phyloP scores from a whole-genome alignment of 1,140 invertebrate genomes.

The Pygmarrhopalites habei region DNA sequence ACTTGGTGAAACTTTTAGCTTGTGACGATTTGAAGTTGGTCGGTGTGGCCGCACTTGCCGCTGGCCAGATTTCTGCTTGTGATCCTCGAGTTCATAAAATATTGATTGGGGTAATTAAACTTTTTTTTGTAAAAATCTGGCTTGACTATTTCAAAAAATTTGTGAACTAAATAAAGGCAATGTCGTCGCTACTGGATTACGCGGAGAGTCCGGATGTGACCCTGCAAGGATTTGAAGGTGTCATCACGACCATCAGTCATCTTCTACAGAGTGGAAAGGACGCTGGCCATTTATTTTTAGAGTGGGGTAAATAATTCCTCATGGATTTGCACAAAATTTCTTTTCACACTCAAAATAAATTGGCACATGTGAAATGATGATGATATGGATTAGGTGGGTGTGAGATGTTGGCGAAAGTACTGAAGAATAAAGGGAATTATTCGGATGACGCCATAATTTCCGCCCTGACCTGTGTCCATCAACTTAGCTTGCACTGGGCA shows the following conservation, averaged over 20 bases:
- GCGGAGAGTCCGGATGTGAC: neutral
- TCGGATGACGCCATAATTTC: slow-evolving; percentile 23
- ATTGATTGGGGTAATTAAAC: slow-evolving; percentile 14
- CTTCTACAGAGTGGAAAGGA: slow-evolving; percentile 7
- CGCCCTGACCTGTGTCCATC: slow-evolving; percentile 17
- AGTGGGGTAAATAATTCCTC: too few species aligned
- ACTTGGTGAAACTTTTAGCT: slow-evolving; percentile 15
- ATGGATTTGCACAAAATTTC: neutral
- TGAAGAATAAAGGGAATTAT: slow-evolving; percentile 7
- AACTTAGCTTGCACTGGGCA: slow-evolving; percentile 1
- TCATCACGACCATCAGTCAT: neutral
- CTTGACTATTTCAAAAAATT: too few species aligned
- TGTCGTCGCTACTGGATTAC: slow-evolving; percentile 10
- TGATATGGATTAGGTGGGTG: too few species aligned
- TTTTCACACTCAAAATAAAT: too few species aligned
- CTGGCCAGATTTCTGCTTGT: slow-evolving; percentile 15
- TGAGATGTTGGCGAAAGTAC: slow-evolving; percentile 14
- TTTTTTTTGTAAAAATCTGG: too few species aligned
- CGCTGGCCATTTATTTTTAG: slow-evolving; percentile 14
- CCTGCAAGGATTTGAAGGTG: neutral
- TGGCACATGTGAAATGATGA: too few species aligned
- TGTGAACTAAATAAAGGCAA: too few species aligned
- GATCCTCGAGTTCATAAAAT: slow-evolving; percentile 9
- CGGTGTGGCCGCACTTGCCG: slow-evolving; percentile 17
- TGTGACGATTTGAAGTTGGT: slow-evolving; percentile 19